These are phyloP conservation scores for Capitulum mitella DNA, from an alignment of 2,888 invertebrate species.

Conservation along the genomic window DNA sequence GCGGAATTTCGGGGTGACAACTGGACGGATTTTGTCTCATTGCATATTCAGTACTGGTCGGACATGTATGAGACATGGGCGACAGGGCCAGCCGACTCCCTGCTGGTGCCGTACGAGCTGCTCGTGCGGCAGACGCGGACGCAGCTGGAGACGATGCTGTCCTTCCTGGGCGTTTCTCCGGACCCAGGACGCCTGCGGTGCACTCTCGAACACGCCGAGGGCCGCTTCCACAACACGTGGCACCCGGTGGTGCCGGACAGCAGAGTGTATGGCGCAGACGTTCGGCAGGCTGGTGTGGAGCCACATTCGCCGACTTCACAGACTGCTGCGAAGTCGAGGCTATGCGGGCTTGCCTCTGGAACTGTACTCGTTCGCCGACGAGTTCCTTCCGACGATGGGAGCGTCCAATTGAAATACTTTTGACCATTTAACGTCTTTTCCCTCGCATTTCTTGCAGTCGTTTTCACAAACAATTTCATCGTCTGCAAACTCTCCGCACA, in stretches of 20 bases:
- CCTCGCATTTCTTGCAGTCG: no score
- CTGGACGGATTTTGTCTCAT: not conserved
- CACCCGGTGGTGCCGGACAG: not conserved
- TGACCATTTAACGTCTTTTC: no score
- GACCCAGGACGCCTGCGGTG: not conserved
- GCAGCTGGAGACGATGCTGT: not conserved
- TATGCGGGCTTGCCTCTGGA: not conserved
- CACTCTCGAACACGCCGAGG: not conserved
- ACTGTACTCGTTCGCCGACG: not conserved
- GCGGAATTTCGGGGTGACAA: not conserved
- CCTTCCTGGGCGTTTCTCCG: not conserved
- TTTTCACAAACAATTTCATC: no score
- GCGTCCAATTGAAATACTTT: no score
- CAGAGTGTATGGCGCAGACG: no score
- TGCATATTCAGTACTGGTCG: not conserved
- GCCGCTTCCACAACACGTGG: not conserved
- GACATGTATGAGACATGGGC: not conserved
- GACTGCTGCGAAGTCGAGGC: not conserved
- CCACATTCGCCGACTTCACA: not conserved
- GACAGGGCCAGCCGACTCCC: not conserved
- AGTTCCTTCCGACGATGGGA: not conserved
- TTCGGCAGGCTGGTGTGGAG: not conserved
- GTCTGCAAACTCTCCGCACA: no score
- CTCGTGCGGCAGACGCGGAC: not conserved
- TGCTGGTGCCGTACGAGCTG: not conserved